Conservation (phyloP, 2,113 vertebrate species). For the Sminthopsis crassicaudata region DNA sequence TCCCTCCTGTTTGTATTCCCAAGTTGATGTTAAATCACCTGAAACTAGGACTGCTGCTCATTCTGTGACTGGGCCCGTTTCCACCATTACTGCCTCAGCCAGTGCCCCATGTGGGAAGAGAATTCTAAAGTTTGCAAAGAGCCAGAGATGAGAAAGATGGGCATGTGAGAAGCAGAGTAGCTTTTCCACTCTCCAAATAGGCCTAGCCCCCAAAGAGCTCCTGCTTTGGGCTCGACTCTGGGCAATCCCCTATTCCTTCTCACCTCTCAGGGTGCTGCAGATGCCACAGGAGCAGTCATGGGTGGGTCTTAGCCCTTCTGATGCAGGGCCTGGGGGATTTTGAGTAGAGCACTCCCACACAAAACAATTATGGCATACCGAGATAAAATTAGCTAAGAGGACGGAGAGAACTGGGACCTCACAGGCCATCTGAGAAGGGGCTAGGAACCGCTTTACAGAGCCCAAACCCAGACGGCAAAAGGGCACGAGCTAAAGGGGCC, state of each 20-base stretch:
- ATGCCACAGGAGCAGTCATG: neutral
- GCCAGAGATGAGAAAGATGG: neutral
- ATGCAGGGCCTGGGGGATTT: neutral
- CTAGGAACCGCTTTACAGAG: neutral
- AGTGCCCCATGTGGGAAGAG: neutral
- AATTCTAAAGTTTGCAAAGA: neutral
- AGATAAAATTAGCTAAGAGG: neutral
- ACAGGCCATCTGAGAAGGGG: neutral
- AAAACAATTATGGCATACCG: neutral
- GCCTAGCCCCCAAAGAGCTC: neutral
- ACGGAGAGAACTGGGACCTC: neutral
- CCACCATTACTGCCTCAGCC: too few species aligned
- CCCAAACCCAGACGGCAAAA: neutral
- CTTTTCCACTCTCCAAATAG: neutral
- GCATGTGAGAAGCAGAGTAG: fast-evolving
- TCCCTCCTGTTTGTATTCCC: neutral
- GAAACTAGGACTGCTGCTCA: neutral
- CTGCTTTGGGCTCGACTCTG: neutral
- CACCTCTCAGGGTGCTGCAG: neutral
- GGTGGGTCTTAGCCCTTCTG: neutral
- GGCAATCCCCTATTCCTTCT: neutral
- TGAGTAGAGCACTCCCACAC: neutral
- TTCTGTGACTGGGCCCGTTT: neutral
- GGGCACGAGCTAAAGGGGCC: neutral
- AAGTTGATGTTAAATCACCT: neutral